Evolutionary conservation across 1,140 invertebrate species (phyloP).

Genomic region (Brachionus plicatilis): DNA sequence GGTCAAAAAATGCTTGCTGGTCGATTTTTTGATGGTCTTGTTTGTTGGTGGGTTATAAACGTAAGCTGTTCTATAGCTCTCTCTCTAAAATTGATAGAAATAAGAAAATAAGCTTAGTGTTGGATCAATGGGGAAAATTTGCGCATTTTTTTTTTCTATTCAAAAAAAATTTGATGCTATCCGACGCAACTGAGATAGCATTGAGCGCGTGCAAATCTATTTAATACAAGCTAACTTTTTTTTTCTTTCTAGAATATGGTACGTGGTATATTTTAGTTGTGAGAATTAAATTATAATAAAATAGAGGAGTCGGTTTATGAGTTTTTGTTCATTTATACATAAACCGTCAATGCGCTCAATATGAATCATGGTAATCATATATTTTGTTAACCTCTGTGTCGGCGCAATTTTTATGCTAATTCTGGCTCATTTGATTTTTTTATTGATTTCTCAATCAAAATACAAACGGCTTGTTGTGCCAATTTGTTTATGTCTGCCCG

Average conservation of each 20-base stretch:
- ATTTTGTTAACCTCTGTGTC: not conserved
- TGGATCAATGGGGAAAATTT: not conserved
- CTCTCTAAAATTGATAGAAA: not conserved
- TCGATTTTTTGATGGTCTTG: not conserved
- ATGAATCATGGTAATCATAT: not conserved
- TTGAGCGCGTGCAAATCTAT: not conserved
- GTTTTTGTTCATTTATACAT: not conserved
- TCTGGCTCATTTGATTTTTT: too few relatives aligned
- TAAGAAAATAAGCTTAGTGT: not conserved
- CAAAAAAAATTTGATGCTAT: not conserved
- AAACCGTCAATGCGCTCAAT: not conserved
- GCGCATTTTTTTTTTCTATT: not conserved
- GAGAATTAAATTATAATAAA: not conserved
- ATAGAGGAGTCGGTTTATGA: not conserved
- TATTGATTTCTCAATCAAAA: too few relatives aligned
- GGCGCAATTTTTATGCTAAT: too few relatives aligned
- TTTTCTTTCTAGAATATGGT: not conserved
- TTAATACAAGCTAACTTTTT: not conserved
- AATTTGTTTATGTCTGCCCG: too few relatives aligned
- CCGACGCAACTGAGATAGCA: not conserved
- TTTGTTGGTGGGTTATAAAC: not conserved
- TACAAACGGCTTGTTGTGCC: too few relatives aligned
- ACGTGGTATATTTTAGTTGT: not conserved
- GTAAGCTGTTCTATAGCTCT: not conserved
- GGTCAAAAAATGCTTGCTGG: conserved; percentile 19